These are phyloP conservation scores for Harpalus rufipes DNA, from an alignment of 2,888 invertebrate genomes.

Conservation along the genomic window DNA sequence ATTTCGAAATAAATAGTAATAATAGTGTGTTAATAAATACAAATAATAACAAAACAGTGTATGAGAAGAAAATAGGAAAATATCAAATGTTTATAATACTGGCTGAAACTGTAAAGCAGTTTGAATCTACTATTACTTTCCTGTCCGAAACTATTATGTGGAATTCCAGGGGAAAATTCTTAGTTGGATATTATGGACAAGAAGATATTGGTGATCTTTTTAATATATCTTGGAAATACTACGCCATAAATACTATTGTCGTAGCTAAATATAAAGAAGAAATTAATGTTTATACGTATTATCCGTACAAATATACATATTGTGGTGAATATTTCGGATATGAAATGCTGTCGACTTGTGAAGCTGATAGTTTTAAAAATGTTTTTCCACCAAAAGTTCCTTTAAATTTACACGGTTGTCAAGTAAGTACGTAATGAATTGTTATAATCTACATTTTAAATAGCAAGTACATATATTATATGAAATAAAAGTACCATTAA, in stretches of 20 bases:
- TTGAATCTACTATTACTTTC: not conserved
- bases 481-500: not conserved
- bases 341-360: conserved; percentile 40
- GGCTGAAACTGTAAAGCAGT: conserved; percentile 75
- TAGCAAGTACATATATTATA: too few species aligned
- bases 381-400: conserved; percentile 61
- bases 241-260: conserved; percentile 40
- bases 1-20: conserved; percentile 17
- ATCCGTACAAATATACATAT: conserved; percentile 38
- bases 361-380: not conserved
- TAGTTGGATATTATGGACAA: conserved; percentile 45
- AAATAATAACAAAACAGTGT: not conserved
- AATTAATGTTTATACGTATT: conserved; percentile 54
- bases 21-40: conserved; percentile 7
- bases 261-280: conserved; percentile 15
- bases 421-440: conserved; percentile 22
- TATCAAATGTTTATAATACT: conserved; percentile 77
- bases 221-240: conserved; percentile 59
- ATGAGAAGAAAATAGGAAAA: conserved; percentile 68
- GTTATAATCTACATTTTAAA: too few species aligned
- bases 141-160: conserved; percentile 26
- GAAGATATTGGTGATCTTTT: conserved; percentile 53
- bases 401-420: conserved; percentile 51
- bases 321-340: conserved; percentile 32
- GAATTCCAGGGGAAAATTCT: conserved; percentile 60